Percentiles rank a stretch among this genome's conserved stretches.
Evolutionary conservation across 2,797 vertebrate genomes (phyloP).

Genomic region (Falco berigora): DNA sequence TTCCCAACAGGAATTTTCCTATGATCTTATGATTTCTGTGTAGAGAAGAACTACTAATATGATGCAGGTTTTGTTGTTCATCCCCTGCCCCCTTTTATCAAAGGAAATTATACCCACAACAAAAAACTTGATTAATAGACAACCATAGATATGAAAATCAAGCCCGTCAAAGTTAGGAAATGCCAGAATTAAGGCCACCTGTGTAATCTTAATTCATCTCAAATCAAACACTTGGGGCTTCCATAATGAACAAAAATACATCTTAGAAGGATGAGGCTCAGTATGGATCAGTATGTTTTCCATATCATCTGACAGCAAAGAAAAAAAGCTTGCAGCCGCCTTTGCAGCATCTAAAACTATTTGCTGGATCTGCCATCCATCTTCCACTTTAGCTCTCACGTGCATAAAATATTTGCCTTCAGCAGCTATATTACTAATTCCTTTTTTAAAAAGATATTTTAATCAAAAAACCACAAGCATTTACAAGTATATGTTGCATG

Average conservation of each 20-base stretch:
- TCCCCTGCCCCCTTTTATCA: not conserved
- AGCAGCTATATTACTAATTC: not conserved
- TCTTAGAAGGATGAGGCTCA: not conserved
- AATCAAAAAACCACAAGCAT: not conserved
- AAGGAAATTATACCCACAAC: not conserved
- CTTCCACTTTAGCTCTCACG: not conserved
- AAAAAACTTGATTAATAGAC: not conserved
- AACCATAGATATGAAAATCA: not conserved
- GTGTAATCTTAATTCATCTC: not conserved
- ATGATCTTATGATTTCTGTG: not conserved
- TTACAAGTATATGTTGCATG: not conserved
- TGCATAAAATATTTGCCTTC: not conserved
- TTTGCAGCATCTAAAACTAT: not conserved
- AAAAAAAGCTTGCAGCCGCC: not conserved
- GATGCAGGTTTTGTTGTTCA: not conserved
- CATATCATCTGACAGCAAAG: not conserved
- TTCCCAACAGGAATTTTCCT: not conserved
- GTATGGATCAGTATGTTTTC: not conserved
- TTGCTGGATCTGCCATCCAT: not conserved
- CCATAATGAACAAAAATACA: not conserved
- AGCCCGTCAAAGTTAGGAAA: not conserved
- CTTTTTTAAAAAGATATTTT: not conserved
- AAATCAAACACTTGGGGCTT: not conserved
- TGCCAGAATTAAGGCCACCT: not conserved
- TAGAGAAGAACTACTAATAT: not conserved